Conservation (phyloP, 2,888 invertebrate species). For the Drosophila dives region DNA sequence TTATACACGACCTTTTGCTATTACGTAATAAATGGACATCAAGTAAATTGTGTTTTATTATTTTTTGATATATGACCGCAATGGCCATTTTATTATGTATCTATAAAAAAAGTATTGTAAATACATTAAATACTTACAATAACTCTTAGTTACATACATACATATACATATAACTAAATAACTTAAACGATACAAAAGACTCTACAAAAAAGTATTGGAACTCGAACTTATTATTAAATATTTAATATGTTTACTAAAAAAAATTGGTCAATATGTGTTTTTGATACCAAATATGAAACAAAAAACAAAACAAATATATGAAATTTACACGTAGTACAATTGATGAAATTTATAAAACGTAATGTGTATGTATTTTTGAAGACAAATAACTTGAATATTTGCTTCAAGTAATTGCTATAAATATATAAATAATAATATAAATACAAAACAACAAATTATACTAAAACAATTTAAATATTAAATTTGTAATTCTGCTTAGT, state of each 20-base stretch:
- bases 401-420: slow-evolving; percentile 44
- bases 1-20: slow-evolving; percentile 72
- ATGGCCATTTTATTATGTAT: slow-evolving; percentile 34
- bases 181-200: slow-evolving; percentile 75
- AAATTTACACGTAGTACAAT: slow-evolving; percentile 78
- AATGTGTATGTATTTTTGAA: slow-evolving; percentile 68
- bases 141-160: slow-evolving; percentile 41
- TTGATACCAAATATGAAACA: slow-evolving; percentile 60
- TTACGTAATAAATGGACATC: slow-evolving; percentile 68
- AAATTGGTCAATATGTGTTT: slow-evolving; percentile 75
- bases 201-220: slow-evolving; percentile 75
- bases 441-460: slow-evolving; percentile 23
- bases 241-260: slow-evolving; percentile 67
- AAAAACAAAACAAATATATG: slow-evolving; percentile 45
- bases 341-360: slow-evolving; percentile 68
- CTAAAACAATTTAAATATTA: slow-evolving; percentile 29
- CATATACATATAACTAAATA: slow-evolving; percentile 55
- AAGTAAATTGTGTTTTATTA: slow-evolving; percentile 66
- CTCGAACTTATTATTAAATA: slow-evolving; percentile 75
- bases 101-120: slow-evolving; percentile 61
- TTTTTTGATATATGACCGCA: slow-evolving; percentile 48
- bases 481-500: slow-evolving; percentile 59
- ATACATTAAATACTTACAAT: slow-evolving; percentile 44
- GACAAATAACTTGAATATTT: slow-evolving; percentile 26
- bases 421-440: slow-evolving; percentile 51